Base-by-base conservation (phyloP, 2,797 vertebrate genomes). In the Phrynocephalus forsythii region DNA sequence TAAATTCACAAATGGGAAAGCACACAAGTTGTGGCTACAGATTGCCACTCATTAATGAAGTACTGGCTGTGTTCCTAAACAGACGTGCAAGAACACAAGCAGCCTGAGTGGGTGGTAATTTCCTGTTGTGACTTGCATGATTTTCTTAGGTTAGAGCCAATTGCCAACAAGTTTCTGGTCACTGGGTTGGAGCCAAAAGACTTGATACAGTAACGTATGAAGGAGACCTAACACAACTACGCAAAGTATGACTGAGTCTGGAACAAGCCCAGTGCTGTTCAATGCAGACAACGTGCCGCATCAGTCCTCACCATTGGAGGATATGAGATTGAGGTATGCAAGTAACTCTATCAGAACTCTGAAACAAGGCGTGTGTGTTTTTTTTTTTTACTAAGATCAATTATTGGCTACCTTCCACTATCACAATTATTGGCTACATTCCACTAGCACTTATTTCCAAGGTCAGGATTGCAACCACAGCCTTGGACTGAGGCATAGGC, bases 401-500 rank as follows among this genome's bases (percentile, higher is more conserved):
- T 76, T 48, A 56, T 20, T 24, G 18, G n/a, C 22, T 60, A 48
- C 2, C 16, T 44, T 56, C 24, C 16, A 76, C 13, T 67, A 66
- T 8, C 11, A 52, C 0, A 69, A 52, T 76, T 48, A 56, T 20
- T 24, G 18, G n/a, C 22, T 60, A 48, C 2, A 24, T 44, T 56
- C 24, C 16, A 76, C 13, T 67, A 66, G 15, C 11, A 52, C 0
- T 28, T 78, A 20, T 33, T 48, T 16, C 26, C 16, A 67, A 83
- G 60, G 69, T 83, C 52, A 78, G 30, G 22, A 87, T 68, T 76
- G 44, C 79, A 82, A 44, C 10, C n/a, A 69, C 52, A n/a, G 81
- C 63, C 71, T 82, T 76, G n/a, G 50, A 77, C 24, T 73, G 63
- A 24, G 16, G 30, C 10, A 9, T 68, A 48, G 9, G 48, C 52